Conservation (phyloP, 2,888 invertebrate species). For the Caenorhabditis virilis region DNA sequence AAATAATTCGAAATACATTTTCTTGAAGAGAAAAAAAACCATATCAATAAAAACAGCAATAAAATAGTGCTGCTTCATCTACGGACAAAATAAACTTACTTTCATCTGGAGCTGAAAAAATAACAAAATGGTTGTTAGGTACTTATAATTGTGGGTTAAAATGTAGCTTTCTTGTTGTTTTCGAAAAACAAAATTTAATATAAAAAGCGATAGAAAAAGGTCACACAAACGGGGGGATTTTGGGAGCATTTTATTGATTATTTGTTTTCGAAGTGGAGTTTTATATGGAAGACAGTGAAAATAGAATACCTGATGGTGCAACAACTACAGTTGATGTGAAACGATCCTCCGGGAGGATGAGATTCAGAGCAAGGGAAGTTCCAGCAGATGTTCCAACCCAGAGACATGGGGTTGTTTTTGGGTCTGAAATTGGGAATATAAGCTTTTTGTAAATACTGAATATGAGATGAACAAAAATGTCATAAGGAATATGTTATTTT, state of each 20-base stretch:
- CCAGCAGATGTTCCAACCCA: slow-evolving; percentile 98
- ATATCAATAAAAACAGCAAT: too few relatives aligned
- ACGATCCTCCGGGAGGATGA: slow-evolving; percentile 78
- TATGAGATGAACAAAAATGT: too few relatives aligned
- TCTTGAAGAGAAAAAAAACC: too few relatives aligned
- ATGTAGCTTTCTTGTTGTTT: too few relatives aligned
- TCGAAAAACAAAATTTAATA: too few relatives aligned
- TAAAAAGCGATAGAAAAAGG: too few relatives aligned
- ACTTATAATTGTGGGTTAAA: too few relatives aligned
- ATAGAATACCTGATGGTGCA: slow-evolving; percentile 59
- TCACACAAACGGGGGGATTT: slow-evolving; percentile 4
- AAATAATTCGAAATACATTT: too few relatives aligned
- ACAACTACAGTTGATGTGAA: slow-evolving; percentile 57
- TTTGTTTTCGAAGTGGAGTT: neutral
- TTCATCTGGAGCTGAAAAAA: slow-evolving; percentile 40
- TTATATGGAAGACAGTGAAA: neutral
- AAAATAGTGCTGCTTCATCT: too few relatives aligned
- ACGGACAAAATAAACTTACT: slow-evolving; percentile 39
- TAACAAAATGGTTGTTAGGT: too few relatives aligned
- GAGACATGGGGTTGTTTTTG: slow-evolving; percentile 80
- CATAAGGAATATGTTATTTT: too few relatives aligned
- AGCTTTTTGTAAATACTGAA: too few relatives aligned
- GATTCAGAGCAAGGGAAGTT: slow-evolving; percentile 88
- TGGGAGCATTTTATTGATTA: neutral
- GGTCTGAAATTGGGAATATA: slow-evolving; percentile 54